Conservation (phyloP, 1,140 invertebrate genomes). For the Spodoptera frugiperda region DNA sequence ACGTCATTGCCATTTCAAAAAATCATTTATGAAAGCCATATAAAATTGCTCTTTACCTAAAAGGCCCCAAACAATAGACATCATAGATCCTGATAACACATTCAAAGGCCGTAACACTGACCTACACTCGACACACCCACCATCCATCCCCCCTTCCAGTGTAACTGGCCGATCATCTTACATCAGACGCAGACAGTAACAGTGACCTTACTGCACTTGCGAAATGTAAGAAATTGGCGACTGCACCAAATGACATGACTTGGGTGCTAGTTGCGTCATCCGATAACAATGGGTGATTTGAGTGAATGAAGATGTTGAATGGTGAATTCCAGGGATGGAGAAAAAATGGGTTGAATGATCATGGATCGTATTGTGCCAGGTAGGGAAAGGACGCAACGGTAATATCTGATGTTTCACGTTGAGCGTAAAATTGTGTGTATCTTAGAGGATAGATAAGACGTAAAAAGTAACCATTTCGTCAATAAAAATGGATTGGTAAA, state of each 20-base stretch:
- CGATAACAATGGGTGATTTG: too few relatives aligned
- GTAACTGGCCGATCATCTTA: neutral
- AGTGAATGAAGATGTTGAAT: slow-evolving; percentile 15
- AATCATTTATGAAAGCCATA: too few relatives aligned
- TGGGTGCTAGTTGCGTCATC: neutral
- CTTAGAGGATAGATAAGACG: too few relatives aligned
- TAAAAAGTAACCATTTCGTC: too few relatives aligned
- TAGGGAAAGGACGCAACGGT: too few relatives aligned
- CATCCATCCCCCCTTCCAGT: neutral
- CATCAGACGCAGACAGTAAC: neutral
- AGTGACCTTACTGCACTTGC: slow-evolving; percentile 13
- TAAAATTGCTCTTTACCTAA: too few relatives aligned
- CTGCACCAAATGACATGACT: slow-evolving; percentile 7
- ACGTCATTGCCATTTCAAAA: too few relatives aligned
- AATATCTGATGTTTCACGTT: too few relatives aligned
- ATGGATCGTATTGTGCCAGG: neutral
- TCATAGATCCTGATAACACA: too few relatives aligned
- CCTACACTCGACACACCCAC: neutral
- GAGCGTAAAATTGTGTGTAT: too few relatives aligned
- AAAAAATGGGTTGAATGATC: neutral
- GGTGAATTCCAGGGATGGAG: neutral
- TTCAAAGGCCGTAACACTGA: neutral
- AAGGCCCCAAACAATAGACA: too few relatives aligned
- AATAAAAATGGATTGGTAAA: too few relatives aligned
- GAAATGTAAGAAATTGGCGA: slow-evolving; percentile 8